Evolutionary conservation across 2,797 vertebrate species (phyloP).

Genomic region (Harpagifer antarcticus): DNA sequence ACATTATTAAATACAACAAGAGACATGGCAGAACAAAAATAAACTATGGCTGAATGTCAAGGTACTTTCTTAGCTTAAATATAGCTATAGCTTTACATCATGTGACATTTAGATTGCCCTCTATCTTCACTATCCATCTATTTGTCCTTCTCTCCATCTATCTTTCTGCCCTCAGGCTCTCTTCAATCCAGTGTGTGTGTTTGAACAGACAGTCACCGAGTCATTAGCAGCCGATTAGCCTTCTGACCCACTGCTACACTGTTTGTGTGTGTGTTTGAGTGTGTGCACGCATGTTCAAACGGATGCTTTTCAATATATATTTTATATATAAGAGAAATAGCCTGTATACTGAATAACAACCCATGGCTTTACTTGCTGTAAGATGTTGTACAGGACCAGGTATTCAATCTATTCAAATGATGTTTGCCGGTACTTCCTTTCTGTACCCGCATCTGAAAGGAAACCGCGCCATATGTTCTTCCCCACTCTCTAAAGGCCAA

Average conservation of each 20-base stretch:
- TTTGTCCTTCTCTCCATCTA: slow-evolving; percentile 45
- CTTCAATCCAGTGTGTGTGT: slow-evolving; percentile 29
- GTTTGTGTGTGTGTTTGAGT: neutral
- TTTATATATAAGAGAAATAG: slow-evolving; percentile 34
- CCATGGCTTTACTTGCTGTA: slow-evolving; percentile 17
- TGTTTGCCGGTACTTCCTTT: slow-evolving; percentile 19
- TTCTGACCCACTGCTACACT: slow-evolving; percentile 28
- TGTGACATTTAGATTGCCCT: slow-evolving; percentile 53
- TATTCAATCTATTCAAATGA: slow-evolving; percentile 44
- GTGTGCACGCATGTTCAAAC: neutral
- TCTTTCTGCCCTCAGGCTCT: slow-evolving; percentile 32
- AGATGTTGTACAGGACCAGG: slow-evolving; percentile 18
- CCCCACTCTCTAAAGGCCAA: neutral
- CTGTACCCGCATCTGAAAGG: slow-evolving; percentile 35
- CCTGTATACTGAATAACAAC: slow-evolving; percentile 10
- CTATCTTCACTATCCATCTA: slow-evolving; percentile 38
- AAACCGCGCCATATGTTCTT: slow-evolving; percentile 41
- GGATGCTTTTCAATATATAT: slow-evolving; percentile 2
- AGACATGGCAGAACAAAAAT: neutral
- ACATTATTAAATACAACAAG: neutral
- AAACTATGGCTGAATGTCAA: slow-evolving; percentile 24
- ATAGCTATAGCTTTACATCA: slow-evolving; percentile 22
- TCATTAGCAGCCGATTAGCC: slow-evolving; percentile 53
- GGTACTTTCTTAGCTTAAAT: slow-evolving; percentile 26
- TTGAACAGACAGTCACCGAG: slow-evolving; percentile 1